These are phyloP conservation scores for Apodemus speciosus DNA, from an alignment of 2,113 vertebrate genomes.

Conservation along the genomic window DNA sequence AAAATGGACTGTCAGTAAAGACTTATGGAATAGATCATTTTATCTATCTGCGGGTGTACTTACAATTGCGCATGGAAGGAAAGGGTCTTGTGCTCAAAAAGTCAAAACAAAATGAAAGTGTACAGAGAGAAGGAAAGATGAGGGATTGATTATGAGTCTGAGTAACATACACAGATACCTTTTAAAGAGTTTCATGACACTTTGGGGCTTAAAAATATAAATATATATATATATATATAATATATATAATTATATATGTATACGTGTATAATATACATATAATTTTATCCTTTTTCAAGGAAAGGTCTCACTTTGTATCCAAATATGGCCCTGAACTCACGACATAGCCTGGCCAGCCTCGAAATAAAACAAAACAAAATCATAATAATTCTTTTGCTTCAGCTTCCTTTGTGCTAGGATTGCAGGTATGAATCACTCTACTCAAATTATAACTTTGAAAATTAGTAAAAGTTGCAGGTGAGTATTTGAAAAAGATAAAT, in stretches of 20 bases:
- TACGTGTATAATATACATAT: too few species aligned
- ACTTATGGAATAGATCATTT: neutral
- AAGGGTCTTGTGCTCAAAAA: neutral
- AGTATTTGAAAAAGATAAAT: neutral
- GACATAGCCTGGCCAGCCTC: neutral
- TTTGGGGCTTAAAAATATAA: neutral
- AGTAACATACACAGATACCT: neutral
- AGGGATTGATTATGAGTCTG: neutral
- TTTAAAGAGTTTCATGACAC: neutral
- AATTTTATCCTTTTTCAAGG: neutral
- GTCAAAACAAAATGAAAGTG: neutral
- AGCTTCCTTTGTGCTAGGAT: neutral
- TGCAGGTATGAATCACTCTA: neutral
- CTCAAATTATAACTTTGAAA: neutral
- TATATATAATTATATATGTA: too few species aligned
- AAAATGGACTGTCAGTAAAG: neutral
- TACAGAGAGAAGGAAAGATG: neutral
- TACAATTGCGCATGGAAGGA: neutral
- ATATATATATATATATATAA: too few species aligned
- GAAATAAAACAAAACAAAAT: neutral
- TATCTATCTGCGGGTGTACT: neutral
- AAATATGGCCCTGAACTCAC: neutral
- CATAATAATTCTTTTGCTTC: neutral
- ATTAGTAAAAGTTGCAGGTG: neutral
- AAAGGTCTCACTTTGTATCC: neutral